Conservation (phyloP, 1,140 invertebrate species). For the Wasmannia auropunctata region DNA sequence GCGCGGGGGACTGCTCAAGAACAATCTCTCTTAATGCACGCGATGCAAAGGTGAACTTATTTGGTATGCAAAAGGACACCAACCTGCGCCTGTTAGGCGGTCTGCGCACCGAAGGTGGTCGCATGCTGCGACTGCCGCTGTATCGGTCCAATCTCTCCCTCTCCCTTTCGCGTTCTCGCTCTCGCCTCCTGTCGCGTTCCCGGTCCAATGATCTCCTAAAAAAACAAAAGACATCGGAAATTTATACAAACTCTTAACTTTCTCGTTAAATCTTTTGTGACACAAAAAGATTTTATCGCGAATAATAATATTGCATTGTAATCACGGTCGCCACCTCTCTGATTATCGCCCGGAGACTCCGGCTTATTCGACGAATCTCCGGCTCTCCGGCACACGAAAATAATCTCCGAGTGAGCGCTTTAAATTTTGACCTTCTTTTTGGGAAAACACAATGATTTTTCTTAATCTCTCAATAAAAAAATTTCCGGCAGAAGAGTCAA, state of each 20-base stretch:
- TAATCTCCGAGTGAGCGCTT: too few relatives aligned
- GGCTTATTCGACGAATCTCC: too few relatives aligned
- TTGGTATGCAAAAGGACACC: conserved; percentile 1
- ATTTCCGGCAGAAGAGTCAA: too few relatives aligned
- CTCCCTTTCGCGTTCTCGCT: conserved; percentile 83
- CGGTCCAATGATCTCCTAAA: conserved; percentile 81
- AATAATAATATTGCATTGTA: not conserved
- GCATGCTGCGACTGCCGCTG: conserved; percentile 83
- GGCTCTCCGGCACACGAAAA: too few relatives aligned
- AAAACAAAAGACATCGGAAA: conserved; percentile 27
- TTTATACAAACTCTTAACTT: not conserved
- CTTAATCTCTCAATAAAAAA: too few relatives aligned
- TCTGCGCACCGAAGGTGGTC: conserved; percentile 83
- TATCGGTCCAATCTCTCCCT: conserved; percentile 84
- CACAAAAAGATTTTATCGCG: not conserved
- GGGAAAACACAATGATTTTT: too few relatives aligned
- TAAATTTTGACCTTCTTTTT: too few relatives aligned
- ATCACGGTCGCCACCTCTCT: too few relatives aligned
- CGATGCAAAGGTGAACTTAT: conserved; percentile 3
- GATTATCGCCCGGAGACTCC: too few relatives aligned
- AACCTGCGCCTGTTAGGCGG: conserved; percentile 83
- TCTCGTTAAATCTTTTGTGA: not conserved
- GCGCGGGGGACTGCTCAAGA: conserved; percentile 79
- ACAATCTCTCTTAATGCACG: conserved; percentile 1
- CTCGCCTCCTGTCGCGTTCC: conserved; percentile 83